A percentile compares a stretch with the other conserved stretches of the same genome.
These are phyloP conservation scores for Dorcus hopei DNA, from an alignment of 2,888 invertebrate genomes.

Conservation along the genomic window DNA sequence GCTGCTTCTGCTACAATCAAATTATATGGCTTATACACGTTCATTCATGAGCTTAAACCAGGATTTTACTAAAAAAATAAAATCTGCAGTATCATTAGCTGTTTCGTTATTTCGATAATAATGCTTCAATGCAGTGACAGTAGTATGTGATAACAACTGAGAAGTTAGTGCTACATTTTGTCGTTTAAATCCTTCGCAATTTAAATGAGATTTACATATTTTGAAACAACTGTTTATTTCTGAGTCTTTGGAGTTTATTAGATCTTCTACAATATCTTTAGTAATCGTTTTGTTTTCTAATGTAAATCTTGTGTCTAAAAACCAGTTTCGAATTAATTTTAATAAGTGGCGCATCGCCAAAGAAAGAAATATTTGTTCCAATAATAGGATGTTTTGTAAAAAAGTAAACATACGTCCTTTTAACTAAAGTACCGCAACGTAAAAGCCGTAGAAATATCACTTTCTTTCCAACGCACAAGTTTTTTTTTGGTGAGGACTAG, in stretches of 20 bases:
- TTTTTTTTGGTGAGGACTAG: too few relatives aligned
- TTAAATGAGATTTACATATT: slow-evolving; percentile 13
- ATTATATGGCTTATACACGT: slow-evolving; percentile 20
- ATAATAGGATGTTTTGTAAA: slow-evolving; percentile 22
- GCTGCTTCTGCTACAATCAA: slow-evolving; percentile 21
- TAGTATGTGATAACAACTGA: slow-evolving; percentile 22
- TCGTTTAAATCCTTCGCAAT: slow-evolving; percentile 16
- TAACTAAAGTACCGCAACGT: too few relatives aligned
- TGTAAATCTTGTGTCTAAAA: slow-evolving; percentile 20
- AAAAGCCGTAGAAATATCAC: too few relatives aligned
- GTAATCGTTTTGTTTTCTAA: neutral
- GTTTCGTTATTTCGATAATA: neutral
- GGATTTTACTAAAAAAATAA: slow-evolving; percentile 27
- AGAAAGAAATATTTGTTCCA: slow-evolving; percentile 20
- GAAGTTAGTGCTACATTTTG: slow-evolving; percentile 25
- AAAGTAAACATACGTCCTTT: too few relatives aligned
- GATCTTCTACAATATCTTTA: slow-evolving; percentile 1
- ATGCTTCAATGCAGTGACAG: slow-evolving; percentile 3
- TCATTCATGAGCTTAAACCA: slow-evolving; percentile 33
- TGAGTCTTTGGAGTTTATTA: neutral
- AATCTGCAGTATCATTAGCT: slow-evolving; percentile 22
- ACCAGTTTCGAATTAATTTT: slow-evolving; percentile 24
- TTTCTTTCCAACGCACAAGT: too few relatives aligned
- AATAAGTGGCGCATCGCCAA: slow-evolving; percentile 25
- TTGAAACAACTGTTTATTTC: slow-evolving; percentile 17